Percentiles rank a stretch among this genome's conserved stretches.
phyloP scores from a whole-genome alignment of 2,797 vertebrate species.

The Peromyscus melanophrys region DNA sequence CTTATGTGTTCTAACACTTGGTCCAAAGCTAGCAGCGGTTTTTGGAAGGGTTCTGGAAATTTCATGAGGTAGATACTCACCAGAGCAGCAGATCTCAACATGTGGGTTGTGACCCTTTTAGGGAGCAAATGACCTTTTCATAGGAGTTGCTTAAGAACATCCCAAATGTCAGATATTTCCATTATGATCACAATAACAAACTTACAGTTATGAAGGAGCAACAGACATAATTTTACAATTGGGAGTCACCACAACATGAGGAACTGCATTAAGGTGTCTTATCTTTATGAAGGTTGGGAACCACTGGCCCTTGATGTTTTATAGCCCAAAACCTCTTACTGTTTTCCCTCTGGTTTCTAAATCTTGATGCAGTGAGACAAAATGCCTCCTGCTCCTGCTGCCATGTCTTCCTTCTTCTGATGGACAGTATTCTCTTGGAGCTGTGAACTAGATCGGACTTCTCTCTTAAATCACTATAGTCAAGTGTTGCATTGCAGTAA shows the following conservation, averaged over 20 bases:
- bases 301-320: not conserved
- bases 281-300: not conserved
- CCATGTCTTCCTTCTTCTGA: not conserved
- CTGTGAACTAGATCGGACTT: not conserved
- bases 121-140: not conserved
- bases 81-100: not conserved
- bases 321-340: not conserved
- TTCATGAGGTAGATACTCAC: not conserved
- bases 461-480: too few species aligned
- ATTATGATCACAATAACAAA: not conserved
- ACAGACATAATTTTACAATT: not conserved
- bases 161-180: not conserved
- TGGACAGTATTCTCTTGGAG: not conserved
- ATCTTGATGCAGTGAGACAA: not conserved
- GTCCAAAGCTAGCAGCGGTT: not conserved
- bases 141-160: not conserved
- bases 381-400: rapidly evolving
- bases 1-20: not conserved
- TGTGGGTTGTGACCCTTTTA: not conserved
- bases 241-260: not conserved
- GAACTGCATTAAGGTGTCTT: not conserved
- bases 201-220: not conserved
- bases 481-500: too few species aligned
- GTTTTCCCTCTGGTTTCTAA: not conserved
- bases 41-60: not conserved